These are phyloP conservation scores for Oreotragus oreotragus DNA, from an alignment of 2,113 vertebrate species.

Conservation along the genomic window DNA sequence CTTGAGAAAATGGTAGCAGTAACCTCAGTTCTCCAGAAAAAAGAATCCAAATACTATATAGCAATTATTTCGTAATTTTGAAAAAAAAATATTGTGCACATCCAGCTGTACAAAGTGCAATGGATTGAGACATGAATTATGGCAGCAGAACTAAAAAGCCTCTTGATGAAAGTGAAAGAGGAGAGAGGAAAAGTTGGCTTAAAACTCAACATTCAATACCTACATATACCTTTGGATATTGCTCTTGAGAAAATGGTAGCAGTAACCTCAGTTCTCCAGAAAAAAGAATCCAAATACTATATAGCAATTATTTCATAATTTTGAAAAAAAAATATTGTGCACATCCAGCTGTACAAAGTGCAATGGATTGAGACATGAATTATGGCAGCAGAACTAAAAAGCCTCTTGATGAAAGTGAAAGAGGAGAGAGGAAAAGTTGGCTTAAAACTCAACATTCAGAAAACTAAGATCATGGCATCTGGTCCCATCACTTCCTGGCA, in stretches of 20 bases:
- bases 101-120: background rate
- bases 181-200: no score
- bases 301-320: background rate
- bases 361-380: background rate
- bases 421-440: no score
- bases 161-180: no score
- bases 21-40: background rate
- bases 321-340: background rate
- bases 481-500: no score
- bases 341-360: background rate
- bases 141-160: background rate
- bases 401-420: no score
- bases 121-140: background rate
- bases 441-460: no score
- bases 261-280: background rate
- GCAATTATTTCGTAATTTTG: background rate
- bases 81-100: background rate
- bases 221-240: background rate
- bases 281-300: background rate
- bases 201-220: no score
- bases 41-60: background rate
- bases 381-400: background rate
- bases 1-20: background rate
- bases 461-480: no score
- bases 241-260: background rate